Percentiles rank a stretch among this genome's conserved stretches.
phyloP scores from a whole-genome alignment of 2,113 vertebrate genomes.

The Odontesthes bonariensis region DNA sequence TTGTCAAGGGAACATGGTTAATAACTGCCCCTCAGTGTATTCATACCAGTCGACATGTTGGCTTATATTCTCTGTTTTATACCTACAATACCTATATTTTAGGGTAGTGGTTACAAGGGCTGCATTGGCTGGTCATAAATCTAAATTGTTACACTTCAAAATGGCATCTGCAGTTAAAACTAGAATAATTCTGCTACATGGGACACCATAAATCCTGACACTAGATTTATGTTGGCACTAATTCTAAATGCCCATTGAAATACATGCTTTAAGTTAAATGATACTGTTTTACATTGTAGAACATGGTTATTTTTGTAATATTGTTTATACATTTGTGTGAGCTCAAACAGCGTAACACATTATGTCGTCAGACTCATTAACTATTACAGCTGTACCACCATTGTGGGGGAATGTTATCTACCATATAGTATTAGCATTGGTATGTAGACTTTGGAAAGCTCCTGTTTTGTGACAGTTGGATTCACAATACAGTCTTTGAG shows the following conservation, averaged over 20 bases:
- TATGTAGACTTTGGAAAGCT: background rate
- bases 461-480: background rate
- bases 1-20: constrained; percentile 61
- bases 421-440: too few species aligned
- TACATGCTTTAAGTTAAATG: background rate
- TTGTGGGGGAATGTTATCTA: too few species aligned
- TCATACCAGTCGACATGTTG: constrained; percentile 38
- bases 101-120: constrained; percentile 20
- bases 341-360: background rate
- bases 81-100: constrained; percentile 37
- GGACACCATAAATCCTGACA: constrained; percentile 34
- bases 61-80: constrained; percentile 52
- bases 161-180: constrained; percentile 33
- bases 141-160: constrained; percentile 46
- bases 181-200: constrained; percentile 27
- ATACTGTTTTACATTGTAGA: constrained; percentile 8
- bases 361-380: background rate
- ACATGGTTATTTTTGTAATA: background rate
- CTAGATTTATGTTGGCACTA: constrained; percentile 49
- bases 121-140: constrained; percentile 55
- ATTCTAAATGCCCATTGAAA: constrained; percentile 41
- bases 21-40: constrained; percentile 57
- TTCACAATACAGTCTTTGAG: too few species aligned
- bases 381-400: too few species aligned
- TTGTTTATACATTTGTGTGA: constrained; percentile 13